Base-by-base conservation (phyloP, 2,888 invertebrate species). In the Caenorhabditis angaria region DNA sequence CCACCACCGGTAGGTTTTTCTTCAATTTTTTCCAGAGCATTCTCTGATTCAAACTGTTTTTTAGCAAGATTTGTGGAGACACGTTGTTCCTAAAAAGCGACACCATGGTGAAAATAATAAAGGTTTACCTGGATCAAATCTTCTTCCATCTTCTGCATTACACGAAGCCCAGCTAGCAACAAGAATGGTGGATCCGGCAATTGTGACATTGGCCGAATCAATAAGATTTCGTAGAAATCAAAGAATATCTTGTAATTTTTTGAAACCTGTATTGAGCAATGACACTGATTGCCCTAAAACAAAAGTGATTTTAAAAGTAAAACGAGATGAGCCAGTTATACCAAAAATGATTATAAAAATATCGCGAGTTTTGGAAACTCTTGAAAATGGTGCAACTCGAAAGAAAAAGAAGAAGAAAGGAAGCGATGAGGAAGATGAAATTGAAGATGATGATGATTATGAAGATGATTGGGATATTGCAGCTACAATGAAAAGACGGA, bases 281-380 rank as follows among this genome's bases (percentile, higher is more conserved):
- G 61, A 68, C 41, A 70, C 50, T 10, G 77, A 71, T 14, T 80
- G 79, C 62, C 64, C 69, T 0, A 78, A 64, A 54, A 75, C 66
- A 22, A 78, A 64, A 54, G 73, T 66, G 22, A 56, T 12, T 25
- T 47, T 59, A 35, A 64, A 18, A 48, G 1, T 47, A 3, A 62
- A 56, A 22, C 29, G 35, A 57, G 51, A 55, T 27, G 14, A 24
- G 12, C 70, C 76, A n/a, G 58, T 47, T 18, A 41, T 81, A 14
- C 81, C 81, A 12, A 79, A 76, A 41, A 57, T 81, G 20, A 53
- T 75, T 27, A 80, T 80, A 28, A 25, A 62, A 47, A 29, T 75
- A 4, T 61, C 67, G 5, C 48, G 51, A n/a, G 28, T 64, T 47
- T 53, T 41, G 0, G 5, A 22, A 24, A 59, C 20, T 0, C 5